Conservation (phyloP, 2,888 invertebrate species). For the Latrodectus hesperus region DNA sequence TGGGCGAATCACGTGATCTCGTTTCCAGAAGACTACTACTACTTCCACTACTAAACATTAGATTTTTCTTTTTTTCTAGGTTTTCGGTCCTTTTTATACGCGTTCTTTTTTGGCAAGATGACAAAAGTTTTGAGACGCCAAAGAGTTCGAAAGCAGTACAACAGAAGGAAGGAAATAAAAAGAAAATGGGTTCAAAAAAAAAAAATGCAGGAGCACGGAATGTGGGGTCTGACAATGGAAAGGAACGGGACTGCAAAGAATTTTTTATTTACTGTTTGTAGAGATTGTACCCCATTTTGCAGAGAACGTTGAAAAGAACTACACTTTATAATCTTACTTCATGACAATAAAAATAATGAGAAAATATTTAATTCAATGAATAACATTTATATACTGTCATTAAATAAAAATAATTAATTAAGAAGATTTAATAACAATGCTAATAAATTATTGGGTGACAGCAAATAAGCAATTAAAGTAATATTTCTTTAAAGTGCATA, state of each 20-base stretch:
- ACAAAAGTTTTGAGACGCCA: constrained; percentile 67
- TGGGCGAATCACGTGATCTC: constrained; percentile 60
- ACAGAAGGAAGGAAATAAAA: constrained; percentile 28
- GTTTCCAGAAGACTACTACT: constrained; percentile 60
- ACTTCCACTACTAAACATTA: constrained; percentile 47
- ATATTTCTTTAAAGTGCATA: too few species aligned
- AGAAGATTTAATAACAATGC: too few species aligned
- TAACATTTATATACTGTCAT: too few species aligned
- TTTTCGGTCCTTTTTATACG: constrained; percentile 30
- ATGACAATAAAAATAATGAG: background rate
- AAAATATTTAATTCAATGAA: too few species aligned
- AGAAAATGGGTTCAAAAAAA: constrained; percentile 23
- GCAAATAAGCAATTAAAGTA: too few species aligned
- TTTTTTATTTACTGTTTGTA: constrained; percentile 24
- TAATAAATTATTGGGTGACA: too few species aligned
- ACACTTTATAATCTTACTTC: background rate
- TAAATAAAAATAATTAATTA: background rate
- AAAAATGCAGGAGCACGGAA: constrained; percentile 7
- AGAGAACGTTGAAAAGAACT: background rate
- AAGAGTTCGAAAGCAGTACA: constrained; percentile 42
- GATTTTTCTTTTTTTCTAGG: constrained; percentile 31
- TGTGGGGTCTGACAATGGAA: constrained; percentile 62
- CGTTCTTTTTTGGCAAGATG: constrained; percentile 59
- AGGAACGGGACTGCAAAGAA: constrained; percentile 27
- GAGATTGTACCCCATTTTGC: background rate